These are phyloP conservation scores for Riparia riparia DNA, from an alignment of 2,113 vertebrate genomes.

Conservation along the genomic window DNA sequence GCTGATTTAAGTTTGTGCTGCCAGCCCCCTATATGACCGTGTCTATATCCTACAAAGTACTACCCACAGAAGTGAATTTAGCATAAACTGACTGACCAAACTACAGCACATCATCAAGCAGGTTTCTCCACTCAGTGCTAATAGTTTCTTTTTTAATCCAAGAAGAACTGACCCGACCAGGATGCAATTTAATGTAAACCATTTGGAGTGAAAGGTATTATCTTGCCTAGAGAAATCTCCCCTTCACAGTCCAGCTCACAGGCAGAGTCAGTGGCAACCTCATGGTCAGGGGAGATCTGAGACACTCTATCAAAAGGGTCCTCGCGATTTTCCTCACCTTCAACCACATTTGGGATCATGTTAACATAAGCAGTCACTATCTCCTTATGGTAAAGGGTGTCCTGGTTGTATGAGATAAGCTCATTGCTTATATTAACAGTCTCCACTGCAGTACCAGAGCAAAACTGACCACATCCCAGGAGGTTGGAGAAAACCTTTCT, in stretches of 20 bases:
- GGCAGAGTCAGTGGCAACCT: slow-evolving; percentile 80
- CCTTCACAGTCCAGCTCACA: slow-evolving; percentile 87
- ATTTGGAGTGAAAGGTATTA: slow-evolving; percentile 85
- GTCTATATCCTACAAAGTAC: neutral
- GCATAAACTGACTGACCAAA: slow-evolving; percentile 1
- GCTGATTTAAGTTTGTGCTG: neutral
- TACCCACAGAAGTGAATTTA: neutral
- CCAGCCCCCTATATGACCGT: neutral
- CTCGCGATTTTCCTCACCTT: slow-evolving; percentile 77
- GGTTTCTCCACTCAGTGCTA: slow-evolving; percentile 11
- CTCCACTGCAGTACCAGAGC: slow-evolving; percentile 84
- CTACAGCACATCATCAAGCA: neutral
- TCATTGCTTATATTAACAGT: slow-evolving; percentile 92
- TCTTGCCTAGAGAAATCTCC: slow-evolving; percentile 85
- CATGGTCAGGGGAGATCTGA: slow-evolving; percentile 79
- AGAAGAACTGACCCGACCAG: neutral
- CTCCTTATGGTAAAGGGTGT: slow-evolving; percentile 86
- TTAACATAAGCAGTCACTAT: slow-evolving; percentile 84
- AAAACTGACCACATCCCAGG: slow-evolving; percentile 85
- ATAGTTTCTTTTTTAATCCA: neutral
- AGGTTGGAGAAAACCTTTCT: slow-evolving; percentile 90
- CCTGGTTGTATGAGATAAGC: slow-evolving; percentile 90
- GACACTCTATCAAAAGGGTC: slow-evolving; percentile 85
- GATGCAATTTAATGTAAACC: slow-evolving; percentile 79
- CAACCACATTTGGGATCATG: slow-evolving; percentile 88